Evolutionary conservation across 1,140 invertebrate genomes (phyloP), one percentile per base, ranked within the genome.

Genomic region (Andricus grossulariae): DNA sequence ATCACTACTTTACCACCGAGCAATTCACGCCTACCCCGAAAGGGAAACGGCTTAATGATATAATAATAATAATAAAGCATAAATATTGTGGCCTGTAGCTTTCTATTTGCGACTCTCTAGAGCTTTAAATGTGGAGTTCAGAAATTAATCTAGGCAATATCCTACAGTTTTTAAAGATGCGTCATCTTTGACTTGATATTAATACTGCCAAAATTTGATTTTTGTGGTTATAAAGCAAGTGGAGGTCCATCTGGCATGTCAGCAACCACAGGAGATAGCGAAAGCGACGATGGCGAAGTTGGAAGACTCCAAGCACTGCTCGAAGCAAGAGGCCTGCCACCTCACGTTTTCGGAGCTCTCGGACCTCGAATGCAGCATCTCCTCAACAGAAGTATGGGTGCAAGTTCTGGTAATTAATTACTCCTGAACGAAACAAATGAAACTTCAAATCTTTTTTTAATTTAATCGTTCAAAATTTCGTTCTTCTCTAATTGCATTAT

Each of bases 281-380:
- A 93, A 52, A 94, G 93, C 45, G 97, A 98, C 91, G 97, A 98
- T 87, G 95, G 95, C 80, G 97, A 98, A 91, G 97, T 98, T 84
- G 96, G 97, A 50, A 93, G 97, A 39, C 92, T 97, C 25, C 97
- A 98, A 91, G 97, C 97, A 16, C 91, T 99, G 73, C 92, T 99
- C 21, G 98, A 99, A 92, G 96, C 98, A 19, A 93, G 98, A 85
- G 98, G 98, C 12, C 89, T 99, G 81, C 98, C 98, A 12, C 98
- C 98, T 2, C 98, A 99, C 90, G 93, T 99, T 49, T 98, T 99
- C 88, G 97, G 98, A 16, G 97, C 97, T 49, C 93, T 99, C 45
- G 98, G 97, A 10, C 97, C 98, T 51, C 93, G 98, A 54, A 99
- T 99, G 97, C 98, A 99, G 86, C 98, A 99, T 90, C 93, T 99